Evolutionary conservation across 2,888 invertebrate genomes (phyloP), one percentile per base, ranked within the genome.

Genomic region (Erebia ligea): DNA sequence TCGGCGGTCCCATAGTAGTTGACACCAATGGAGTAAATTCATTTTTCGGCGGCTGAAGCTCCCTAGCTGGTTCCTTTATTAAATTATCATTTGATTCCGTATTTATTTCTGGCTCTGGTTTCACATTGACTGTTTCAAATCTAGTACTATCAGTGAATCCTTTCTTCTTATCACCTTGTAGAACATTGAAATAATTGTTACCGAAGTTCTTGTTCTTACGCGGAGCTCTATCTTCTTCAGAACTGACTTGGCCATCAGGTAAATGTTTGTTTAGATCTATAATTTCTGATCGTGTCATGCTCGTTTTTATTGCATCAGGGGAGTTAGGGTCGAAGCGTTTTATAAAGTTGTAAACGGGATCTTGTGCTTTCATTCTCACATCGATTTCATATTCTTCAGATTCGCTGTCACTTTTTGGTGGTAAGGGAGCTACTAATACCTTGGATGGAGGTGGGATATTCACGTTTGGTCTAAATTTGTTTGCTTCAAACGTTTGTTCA

Each of bases 1-100:
- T 94, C 0, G 95, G 95, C 0, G 95, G 95, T 1, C 95, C 95
- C 79, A 94, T 93, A 0, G 95, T 95, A 0, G 95, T 94, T 4
- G 92, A 86, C 1, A 84, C 83, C 8, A 84, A 73, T 1, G 82
- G 76, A 1, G 93, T 82, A 70, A 88, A 89, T 17, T 94, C 92
- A 1, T 82, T 82, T 74, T 94, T 94, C 0, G 95, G 95, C 0
- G 95, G 95, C n/a, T 93, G 75, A 0, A 95, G 80, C 13, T 92
- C 90, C 72, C 74, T 84, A 5, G 83, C 82, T 15, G 90, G 91
- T 4, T 80, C 81, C 1, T 81, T 78, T 1, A 88, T 74, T 2
- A 77, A 67, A 8, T 70, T 76, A 1, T 70, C 76, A 15, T 72
- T 66, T 42, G 74, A 65, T 10, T 73, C 73, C 25, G 61, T 67